These are phyloP conservation scores for Philaethria dido DNA, from an alignment of 2,888 invertebrate species.

Conservation along the genomic window DNA sequence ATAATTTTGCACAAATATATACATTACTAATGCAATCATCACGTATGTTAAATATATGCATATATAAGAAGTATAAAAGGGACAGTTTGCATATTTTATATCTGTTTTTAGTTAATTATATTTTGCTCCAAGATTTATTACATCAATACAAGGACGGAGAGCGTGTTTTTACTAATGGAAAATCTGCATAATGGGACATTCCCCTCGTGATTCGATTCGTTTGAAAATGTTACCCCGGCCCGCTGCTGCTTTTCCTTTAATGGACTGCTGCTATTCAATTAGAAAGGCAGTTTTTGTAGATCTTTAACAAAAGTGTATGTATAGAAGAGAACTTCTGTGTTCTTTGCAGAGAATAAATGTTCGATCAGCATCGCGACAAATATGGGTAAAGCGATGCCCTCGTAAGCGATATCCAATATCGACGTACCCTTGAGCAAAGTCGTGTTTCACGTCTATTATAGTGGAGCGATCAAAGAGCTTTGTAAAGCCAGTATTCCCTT, in stretches of 20 bases:
- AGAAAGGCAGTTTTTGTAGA: slow-evolving; percentile 63
- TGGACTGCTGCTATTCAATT: slow-evolving; percentile 68
- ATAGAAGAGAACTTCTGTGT: slow-evolving; percentile 59
- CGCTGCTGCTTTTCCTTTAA: slow-evolving; percentile 56
- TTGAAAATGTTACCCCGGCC: slow-evolving; percentile 62
- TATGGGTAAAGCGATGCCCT: slow-evolving; percentile 52
- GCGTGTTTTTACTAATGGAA: slow-evolving; percentile 74
- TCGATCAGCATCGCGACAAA: slow-evolving; percentile 58
- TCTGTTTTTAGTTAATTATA: neutral
- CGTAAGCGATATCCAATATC: slow-evolving; percentile 74
- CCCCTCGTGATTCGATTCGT: slow-evolving; percentile 74
- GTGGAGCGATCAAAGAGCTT: slow-evolving; percentile 42
- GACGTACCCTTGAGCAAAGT: slow-evolving; percentile 55
- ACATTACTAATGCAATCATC: too few species aligned
- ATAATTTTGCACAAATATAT: too few species aligned
- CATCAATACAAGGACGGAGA: slow-evolving; percentile 48
- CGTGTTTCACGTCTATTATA: slow-evolving; percentile 60
- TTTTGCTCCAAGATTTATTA: slow-evolving; percentile 42
- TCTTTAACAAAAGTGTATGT: slow-evolving; percentile 57
- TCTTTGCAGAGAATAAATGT: slow-evolving; percentile 58
- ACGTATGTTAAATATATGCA: too few species aligned
- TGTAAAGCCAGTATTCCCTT: slow-evolving; percentile 33
- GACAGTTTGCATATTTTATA: neutral
- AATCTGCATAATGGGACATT: slow-evolving; percentile 78
- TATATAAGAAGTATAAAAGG: neutral